Base-by-base conservation (phyloP, 1,140 invertebrate genomes). In the Andrena cerasifolii region DNA sequence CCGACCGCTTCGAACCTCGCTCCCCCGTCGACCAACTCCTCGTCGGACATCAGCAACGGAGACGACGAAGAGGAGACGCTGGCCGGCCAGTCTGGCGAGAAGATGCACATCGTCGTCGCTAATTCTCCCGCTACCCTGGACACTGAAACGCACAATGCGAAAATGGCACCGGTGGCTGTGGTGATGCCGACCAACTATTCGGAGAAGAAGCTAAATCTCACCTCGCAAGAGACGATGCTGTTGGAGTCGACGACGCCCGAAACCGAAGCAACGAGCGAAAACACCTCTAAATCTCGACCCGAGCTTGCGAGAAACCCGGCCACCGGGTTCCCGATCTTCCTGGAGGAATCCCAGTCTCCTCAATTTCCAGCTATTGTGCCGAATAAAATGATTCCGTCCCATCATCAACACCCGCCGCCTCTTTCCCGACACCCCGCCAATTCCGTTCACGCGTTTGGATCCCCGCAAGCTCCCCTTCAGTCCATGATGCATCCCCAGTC, bases 81-180 rank as follows among this genome's bases (percentile, higher is more conserved):
- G 10, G 33, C 33, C 0, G 43, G n/a, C 31, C 56, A 53, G 7
- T 24, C 76, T 36, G 45, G 59, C 10, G 73, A 71, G 8, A 88
- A 87, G 28, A 89, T 89, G 86, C 86, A 89, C 43, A 88, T 90
- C 21, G 86, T 90, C 0, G 31, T 90, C 3, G 87, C 89, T 0
- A 90, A 90, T 62, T 80, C 88, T 10, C 73, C 83, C 0, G 40
- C 58, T 0, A 31, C 26, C 1, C 14, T 43, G 0, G 72, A 82
- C 7, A 0, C 26, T 1, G 80, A 82, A 5, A 31, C 59, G 16
- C 54, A 78, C 1, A 68, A 82, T 8, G 61, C 72, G 12, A 82
- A 78, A 0, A 82, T 81, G 5, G 80, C 31, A 0, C 78, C 86
- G 2, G 84, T 90, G 5, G 61, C 87, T 4, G 83, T 90, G 2